phyloP scores from a whole-genome alignment of 2,888 invertebrate genomes.

The Sesamia inferens region DNA sequence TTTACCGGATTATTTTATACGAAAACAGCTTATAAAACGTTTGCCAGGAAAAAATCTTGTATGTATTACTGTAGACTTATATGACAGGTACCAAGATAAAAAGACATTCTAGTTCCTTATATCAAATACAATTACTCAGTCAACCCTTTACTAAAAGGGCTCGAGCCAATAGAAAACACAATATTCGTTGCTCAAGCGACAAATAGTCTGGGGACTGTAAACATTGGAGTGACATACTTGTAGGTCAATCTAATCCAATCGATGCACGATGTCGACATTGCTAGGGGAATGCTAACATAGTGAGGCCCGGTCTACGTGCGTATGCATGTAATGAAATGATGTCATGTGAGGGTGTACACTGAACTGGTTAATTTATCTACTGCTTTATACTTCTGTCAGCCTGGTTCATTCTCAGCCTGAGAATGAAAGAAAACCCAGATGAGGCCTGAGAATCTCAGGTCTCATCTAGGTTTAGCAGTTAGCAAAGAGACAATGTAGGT shows the following conservation, averaged over 20 bases:
- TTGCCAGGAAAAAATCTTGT: background rate
- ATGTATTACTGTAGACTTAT: background rate
- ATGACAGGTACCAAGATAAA: background rate
- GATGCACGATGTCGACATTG: constrained; percentile 43
- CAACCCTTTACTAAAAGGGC: constrained; percentile 3
- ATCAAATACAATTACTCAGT: background rate
- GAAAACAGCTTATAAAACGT: background rate
- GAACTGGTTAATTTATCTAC: constrained; percentile 7
- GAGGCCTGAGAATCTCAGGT: too few relatives aligned
- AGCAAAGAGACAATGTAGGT: too few relatives aligned
- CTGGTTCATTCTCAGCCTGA: constrained; percentile 43
- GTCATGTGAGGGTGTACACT: constrained; percentile 9
- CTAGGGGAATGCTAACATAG: constrained; percentile 34
- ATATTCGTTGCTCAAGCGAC: constrained; percentile 30
- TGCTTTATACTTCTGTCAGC: constrained; percentile 13
- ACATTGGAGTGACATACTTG: constrained; percentile 44
- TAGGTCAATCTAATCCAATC: constrained; percentile 56
- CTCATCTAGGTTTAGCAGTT: background rate
- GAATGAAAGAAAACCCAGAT: too few relatives aligned
- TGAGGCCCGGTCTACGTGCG: constrained; percentile 11
- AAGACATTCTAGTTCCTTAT: background rate
- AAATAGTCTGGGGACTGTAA: constrained; percentile 51
- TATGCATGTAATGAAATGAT: constrained; percentile 14
- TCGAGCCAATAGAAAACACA: constrained; percentile 30
- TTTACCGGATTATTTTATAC: background rate